Percentiles rank a stretch among this genome's conserved stretches.
Evolutionary conservation across 2,888 invertebrate genomes (phyloP).

Genomic region (Orthosia cruda): DNA sequence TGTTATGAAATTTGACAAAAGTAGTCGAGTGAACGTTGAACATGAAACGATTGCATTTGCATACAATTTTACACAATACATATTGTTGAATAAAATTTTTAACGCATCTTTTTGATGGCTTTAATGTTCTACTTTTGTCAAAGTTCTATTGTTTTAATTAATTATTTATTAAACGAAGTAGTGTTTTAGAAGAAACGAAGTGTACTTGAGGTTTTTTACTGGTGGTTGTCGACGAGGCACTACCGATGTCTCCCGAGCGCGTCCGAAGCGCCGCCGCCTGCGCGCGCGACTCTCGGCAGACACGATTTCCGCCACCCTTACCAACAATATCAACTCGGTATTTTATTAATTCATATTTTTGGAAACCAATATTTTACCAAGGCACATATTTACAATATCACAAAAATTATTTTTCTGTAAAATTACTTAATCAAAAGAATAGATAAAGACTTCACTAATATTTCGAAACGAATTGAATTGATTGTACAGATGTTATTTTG

Average conservation of each 20-base stretch:
- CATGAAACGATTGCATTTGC: conserved; percentile 64
- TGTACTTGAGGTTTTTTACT: conserved; percentile 80
- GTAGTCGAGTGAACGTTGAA: conserved; percentile 72
- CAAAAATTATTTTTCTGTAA: conserved; percentile 74
- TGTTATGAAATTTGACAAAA: conserved; percentile 85
- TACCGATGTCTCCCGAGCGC: conserved; percentile 25
- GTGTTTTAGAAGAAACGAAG: conserved; percentile 78
- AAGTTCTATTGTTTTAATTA: conserved; percentile 80
- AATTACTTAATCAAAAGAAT: conserved; percentile 61
- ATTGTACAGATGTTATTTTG: conserved; percentile 72
- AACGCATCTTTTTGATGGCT: conserved; percentile 75
- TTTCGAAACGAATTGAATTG: conserved; percentile 69
- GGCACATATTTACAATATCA: conserved; percentile 72
- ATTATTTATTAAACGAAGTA: conserved; percentile 76
- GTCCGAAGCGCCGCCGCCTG: neutral
- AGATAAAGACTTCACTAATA: conserved; percentile 55
- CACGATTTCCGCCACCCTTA: conserved; percentile 32
- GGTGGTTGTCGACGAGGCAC: conserved; percentile 58
- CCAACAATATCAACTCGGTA: conserved; percentile 51
- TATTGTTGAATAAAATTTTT: conserved; percentile 70
- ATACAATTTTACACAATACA: conserved; percentile 69
- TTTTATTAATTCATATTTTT: conserved; percentile 79
- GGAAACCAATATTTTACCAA: conserved; percentile 72
- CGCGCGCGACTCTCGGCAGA: conserved; percentile 8
- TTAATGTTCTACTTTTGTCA: conserved; percentile 83